These are phyloP conservation scores for Charina bottae DNA, from an alignment of 2,113 vertebrate genomes.

Conservation along the genomic window DNA sequence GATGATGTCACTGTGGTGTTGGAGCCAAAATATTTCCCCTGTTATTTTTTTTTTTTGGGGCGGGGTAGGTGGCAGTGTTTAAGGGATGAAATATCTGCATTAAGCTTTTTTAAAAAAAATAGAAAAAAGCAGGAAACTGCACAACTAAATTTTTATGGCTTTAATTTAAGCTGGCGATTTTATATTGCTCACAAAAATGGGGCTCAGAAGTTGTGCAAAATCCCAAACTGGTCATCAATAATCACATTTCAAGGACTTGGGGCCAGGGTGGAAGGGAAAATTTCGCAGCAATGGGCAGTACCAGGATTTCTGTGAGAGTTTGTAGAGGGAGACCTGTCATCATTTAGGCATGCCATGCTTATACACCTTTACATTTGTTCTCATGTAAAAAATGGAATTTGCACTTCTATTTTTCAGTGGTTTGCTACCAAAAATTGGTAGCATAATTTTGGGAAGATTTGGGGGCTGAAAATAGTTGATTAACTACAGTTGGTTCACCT, in stretches of 20 bases:
- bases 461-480: no score
- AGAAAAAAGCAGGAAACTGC: not conserved
- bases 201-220: not conserved
- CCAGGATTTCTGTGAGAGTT: not conserved
- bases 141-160: not conserved
- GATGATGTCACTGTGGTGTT: not conserved
- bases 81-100: not conserved
- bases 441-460: no score
- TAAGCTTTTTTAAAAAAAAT: not conserved
- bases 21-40: not conserved
- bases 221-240: not conserved
- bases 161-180: not conserved
- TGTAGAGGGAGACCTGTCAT: not conserved
- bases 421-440: not conserved
- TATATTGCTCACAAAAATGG: not conserved
- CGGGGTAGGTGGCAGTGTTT: not conserved
- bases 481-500: no score
- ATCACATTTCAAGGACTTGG: not conserved
- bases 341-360: not conserved
- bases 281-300: not conserved
- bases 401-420: not conserved
- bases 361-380: not conserved
- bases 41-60: no score
- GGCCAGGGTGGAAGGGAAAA: not conserved
- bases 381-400: not conserved